A percentile compares a stretch with the other conserved stretches of the same genome.
Evolutionary conservation across 92 coral and sea anemone genomes (phyloP).

Genomic region (Zoanthus solanderi): DNA sequence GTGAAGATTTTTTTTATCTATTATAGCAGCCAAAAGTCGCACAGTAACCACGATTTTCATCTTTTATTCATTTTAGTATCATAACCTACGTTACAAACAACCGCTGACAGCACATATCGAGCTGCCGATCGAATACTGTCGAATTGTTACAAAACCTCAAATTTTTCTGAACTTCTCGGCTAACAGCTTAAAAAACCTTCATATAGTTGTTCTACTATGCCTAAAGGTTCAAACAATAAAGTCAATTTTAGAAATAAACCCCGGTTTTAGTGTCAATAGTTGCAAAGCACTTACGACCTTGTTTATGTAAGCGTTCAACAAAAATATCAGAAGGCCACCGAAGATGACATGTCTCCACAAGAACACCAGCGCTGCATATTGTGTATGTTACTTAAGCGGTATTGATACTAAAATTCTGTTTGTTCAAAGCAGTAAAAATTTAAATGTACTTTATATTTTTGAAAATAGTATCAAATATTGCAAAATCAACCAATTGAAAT

Average conservation of each 20-base stretch:
- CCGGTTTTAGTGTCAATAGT: not conserved
- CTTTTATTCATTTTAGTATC: too few species aligned
- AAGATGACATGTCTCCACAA: not conserved
- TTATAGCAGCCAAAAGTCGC: too few species aligned
- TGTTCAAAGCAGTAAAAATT: not conserved
- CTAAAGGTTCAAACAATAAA: too few species aligned
- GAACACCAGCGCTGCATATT: not conserved
- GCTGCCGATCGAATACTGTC: too few species aligned
- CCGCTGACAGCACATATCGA: too few species aligned
- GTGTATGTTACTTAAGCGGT: not conserved
- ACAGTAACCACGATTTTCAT: too few species aligned
- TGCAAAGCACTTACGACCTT: not conserved
- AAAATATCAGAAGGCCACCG: not conserved
- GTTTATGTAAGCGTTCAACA: not conserved
- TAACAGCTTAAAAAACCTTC: too few species aligned
- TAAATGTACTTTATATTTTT: not conserved
- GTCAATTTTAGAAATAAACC: not conserved
- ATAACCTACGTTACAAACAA: too few species aligned
- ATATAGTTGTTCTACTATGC: too few species aligned
- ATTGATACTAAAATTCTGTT: not conserved
- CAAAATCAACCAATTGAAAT: not conserved
- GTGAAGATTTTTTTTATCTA: not conserved
- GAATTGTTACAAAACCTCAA: not conserved
- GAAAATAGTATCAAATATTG: slow-evolving; percentile 7
- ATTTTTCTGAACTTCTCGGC: too few species aligned